These are phyloP conservation scores for Teleogryllus occipitalis DNA, from an alignment of 1,140 invertebrate genomes.

Conservation along the genomic window DNA sequence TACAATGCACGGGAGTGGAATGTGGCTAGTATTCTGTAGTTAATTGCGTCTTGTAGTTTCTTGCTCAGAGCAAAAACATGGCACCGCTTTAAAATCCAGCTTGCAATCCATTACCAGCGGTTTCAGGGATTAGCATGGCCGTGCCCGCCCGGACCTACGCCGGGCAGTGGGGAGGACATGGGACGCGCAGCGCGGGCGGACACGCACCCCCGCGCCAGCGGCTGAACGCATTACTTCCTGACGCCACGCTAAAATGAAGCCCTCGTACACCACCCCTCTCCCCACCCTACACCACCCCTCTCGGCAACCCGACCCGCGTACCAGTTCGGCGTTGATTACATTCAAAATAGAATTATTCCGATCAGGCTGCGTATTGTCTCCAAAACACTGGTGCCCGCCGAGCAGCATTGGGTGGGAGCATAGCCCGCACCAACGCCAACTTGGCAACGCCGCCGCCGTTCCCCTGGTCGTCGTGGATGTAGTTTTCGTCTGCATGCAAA, in stretches of 20 bases:
- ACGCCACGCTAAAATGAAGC: not conserved
- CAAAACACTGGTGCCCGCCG: not conserved
- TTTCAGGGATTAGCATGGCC: too few relatives aligned
- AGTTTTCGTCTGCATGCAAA: not conserved
- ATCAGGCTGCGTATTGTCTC: not conserved
- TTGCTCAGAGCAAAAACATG: too few relatives aligned
- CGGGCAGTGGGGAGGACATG: too few relatives aligned
- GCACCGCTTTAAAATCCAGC: too few relatives aligned
- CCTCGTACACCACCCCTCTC: not conserved
- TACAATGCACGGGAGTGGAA: too few relatives aligned
- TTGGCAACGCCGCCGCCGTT: not conserved
- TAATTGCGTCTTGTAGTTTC: too few relatives aligned
- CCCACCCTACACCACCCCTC: not conserved
- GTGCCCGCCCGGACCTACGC: too few relatives aligned
- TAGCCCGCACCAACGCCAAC: not conserved
- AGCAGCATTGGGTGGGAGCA: too few relatives aligned
- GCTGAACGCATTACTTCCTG: not conserved
- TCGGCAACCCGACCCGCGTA: not conserved
- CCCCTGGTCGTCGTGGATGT: not conserved
- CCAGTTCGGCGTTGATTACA: not conserved
- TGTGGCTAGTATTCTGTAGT: too few relatives aligned
- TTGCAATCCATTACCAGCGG: too few relatives aligned
- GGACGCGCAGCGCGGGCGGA: not conserved
- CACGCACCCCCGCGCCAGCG: not conserved
- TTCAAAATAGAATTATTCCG: slow-evolving; percentile 5